These are phyloP conservation scores for Cerastoderma edule DNA, from an alignment of 2,888 invertebrate species.

Conservation along the genomic window DNA sequence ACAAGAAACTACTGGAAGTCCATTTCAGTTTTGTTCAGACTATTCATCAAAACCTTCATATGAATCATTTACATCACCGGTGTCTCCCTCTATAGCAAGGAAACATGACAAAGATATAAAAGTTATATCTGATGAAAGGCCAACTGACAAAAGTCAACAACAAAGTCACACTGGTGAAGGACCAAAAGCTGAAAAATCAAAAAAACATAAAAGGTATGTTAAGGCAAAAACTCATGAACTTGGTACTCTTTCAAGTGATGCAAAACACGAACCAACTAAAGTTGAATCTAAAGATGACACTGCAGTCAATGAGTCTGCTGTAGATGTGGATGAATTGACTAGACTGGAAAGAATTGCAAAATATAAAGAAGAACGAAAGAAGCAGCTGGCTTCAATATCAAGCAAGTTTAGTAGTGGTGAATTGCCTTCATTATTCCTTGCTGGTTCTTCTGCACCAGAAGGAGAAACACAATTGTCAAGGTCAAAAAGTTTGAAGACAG, in stretches of 20 bases:
- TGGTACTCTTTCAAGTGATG: conserved; percentile 42
- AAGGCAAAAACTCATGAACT: conserved; percentile 59
- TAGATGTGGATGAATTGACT: conserved; percentile 40
- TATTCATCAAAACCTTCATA: conserved; percentile 39
- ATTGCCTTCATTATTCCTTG: conserved; percentile 62
- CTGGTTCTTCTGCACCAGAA: conserved; percentile 43
- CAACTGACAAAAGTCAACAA: conserved; percentile 29
- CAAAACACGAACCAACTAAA: conserved; percentile 14
- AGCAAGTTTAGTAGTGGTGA: conserved; percentile 49
- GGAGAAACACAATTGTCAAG: conserved; percentile 44
- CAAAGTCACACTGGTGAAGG: conserved; percentile 22
- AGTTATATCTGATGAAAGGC: background rate
- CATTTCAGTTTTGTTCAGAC: conserved; percentile 55
- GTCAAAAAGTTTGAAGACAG: conserved; percentile 63
- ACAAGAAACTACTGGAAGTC: conserved; percentile 38
- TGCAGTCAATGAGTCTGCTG: conserved; percentile 22
- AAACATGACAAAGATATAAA: conserved; percentile 23
- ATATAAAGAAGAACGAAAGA: conserved; percentile 90
- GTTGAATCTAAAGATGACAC: conserved; percentile 45
- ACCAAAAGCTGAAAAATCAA: conserved; percentile 27
- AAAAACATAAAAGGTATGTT: conserved; percentile 50
- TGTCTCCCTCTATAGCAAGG: conserved; percentile 20
- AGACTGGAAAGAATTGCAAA: conserved; percentile 88
- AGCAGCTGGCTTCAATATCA: conserved; percentile 86
- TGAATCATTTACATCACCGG: conserved; percentile 19